Evolutionary conservation across 1,140 invertebrate species (phyloP).

Genomic region (Ceratina australensis): DNA sequence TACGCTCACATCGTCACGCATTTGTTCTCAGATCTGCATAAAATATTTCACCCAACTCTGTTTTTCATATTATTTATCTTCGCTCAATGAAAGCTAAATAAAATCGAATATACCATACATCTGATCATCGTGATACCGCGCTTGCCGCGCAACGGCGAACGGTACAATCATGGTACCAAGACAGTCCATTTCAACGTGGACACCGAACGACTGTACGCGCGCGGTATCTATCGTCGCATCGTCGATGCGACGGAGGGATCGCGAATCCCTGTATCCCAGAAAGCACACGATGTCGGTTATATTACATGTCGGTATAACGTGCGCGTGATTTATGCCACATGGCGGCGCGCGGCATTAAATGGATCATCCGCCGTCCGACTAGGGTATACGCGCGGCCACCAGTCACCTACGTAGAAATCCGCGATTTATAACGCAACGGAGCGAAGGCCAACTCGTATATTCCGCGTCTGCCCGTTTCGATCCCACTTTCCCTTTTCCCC

Average conservation of each 20-base stretch:
- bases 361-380: constrained; percentile 65
- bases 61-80: too few species aligned
- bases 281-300: constrained; percentile 64
- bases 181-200: background rate
- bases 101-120: too few species aligned
- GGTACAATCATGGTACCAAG: background rate
- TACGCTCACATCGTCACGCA: too few species aligned
- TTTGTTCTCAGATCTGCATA: too few species aligned
- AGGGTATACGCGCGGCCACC: constrained; percentile 59
- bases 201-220: constrained; percentile 15
- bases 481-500: constrained; percentile 40
- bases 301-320: constrained; percentile 68
- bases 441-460: constrained; percentile 60
- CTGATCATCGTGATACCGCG: too few species aligned
- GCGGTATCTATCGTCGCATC: constrained; percentile 12
- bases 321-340: constrained; percentile 65
- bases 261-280: constrained; percentile 29
- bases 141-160: too few species aligned
- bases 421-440: constrained; percentile 65
- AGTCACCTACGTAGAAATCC: constrained; percentile 65
- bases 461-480: constrained; percentile 40
- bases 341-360: constrained; percentile 65
- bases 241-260: constrained; percentile 24
- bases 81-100: too few species aligned
- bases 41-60: too few species aligned